Conservation (phyloP, 2,797 vertebrate genomes). For the Botia kubotai region DNA sequence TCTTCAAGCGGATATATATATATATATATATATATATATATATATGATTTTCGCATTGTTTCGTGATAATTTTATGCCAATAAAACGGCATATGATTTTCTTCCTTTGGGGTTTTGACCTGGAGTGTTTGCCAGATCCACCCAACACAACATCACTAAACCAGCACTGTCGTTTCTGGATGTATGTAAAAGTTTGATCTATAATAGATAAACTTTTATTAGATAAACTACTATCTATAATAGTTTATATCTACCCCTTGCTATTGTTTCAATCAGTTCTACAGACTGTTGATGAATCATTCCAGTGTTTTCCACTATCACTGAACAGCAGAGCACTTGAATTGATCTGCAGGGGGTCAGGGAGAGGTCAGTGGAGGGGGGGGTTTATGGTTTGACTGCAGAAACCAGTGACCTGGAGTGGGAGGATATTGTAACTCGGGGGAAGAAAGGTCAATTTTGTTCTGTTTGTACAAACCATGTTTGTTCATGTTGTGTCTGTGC, state of each 20-base stretch:
- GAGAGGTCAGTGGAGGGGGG: not conserved
- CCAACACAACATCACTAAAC: not conserved
- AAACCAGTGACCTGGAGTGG: not conserved
- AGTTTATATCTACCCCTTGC: not conserved
- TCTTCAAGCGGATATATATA: no score
- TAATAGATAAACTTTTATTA: no score
- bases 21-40: no score
- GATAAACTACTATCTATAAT: no score
- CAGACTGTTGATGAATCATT: not conserved
- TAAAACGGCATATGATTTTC: no score
- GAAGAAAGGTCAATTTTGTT: not conserved
- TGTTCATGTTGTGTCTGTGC: slow-evolving; percentile 53
- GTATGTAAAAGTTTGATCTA: no score
- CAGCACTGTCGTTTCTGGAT: not conserved
- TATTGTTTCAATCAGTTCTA: not conserved
- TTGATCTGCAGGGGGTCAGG: not conserved
- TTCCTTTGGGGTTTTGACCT: no score
- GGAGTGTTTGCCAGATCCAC: no score
- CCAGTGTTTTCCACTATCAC: not conserved
- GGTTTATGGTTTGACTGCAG: not conserved
- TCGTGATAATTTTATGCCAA: no score
- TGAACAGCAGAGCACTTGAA: not conserved
- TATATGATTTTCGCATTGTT: no score
- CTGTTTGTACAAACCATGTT: slow-evolving; percentile 40
- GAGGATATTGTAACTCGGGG: not conserved